Conservation (phyloP, 2,888 invertebrate species). For the Hemithea aestivaria region DNA sequence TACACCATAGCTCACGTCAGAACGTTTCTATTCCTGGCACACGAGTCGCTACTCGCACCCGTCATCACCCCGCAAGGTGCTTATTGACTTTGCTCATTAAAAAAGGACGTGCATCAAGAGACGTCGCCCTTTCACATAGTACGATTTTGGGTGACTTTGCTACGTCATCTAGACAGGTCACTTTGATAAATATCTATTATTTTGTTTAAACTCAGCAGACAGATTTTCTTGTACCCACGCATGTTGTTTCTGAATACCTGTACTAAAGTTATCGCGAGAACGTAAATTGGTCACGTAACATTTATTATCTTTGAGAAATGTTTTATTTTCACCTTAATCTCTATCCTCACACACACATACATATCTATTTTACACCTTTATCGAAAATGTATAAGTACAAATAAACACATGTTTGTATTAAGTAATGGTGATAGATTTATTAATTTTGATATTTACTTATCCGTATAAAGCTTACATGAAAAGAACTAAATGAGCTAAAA, state of each 20-base stretch:
- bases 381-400: no score
- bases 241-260: slow-evolving; percentile 12
- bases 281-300: no score
- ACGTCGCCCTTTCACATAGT: slow-evolving; percentile 37
- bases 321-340: no score
- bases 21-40: slow-evolving; percentile 54
- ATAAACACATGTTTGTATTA: no score
- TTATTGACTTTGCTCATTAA: slow-evolving; percentile 43
- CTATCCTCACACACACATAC: no score
- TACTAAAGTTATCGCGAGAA: no score
- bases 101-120: slow-evolving; percentile 37
- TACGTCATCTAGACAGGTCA: slow-evolving; percentile 42
- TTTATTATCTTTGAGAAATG: no score
- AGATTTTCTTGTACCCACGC: slow-evolving; percentile 7
- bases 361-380: no score
- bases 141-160: slow-evolving; percentile 41
- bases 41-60: slow-evolving; percentile 23
- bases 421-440: no score
- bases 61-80: slow-evolving; percentile 52
- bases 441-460: no score
- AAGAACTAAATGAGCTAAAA: no score
- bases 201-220: slow-evolving; percentile 6
- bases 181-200: slow-evolving; percentile 18
- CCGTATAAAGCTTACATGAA: no score
- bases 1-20: slow-evolving; percentile 50